A percentile compares a stretch with the other conserved stretches of the same genome.
Conservation (phyloP, 2,888 invertebrate genomes). For the Dione juno region DNA sequence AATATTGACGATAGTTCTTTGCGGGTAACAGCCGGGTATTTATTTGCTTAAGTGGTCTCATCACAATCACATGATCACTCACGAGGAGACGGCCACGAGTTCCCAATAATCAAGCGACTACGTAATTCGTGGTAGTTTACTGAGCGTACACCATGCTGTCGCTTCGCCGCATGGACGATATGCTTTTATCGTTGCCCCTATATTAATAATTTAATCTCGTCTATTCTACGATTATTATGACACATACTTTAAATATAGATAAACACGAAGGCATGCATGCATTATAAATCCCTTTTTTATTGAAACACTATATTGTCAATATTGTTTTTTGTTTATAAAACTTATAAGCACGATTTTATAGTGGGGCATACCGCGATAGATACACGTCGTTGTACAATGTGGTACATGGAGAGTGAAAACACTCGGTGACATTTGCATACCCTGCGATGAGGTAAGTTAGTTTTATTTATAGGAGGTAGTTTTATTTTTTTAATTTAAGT, state of each 20-base stretch:
- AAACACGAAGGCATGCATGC: not conserved
- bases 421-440: no score
- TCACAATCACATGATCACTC: slow-evolving; percentile 79
- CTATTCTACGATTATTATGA: slow-evolving; percentile 11
- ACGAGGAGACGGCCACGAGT: slow-evolving; percentile 74
- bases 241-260: not conserved
- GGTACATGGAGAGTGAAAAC: no score
- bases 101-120: slow-evolving; percentile 64
- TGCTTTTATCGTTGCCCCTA: slow-evolving; percentile 23
- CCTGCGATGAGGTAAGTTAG: no score
- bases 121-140: slow-evolving; percentile 46
- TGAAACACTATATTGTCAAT: no score
- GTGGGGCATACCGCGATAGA: no score
- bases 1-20: slow-evolving; percentile 63
- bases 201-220: slow-evolving; percentile 26
- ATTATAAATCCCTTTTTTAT: no score
- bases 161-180: slow-evolving; percentile 23
- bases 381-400: no score
- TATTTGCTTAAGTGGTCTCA: slow-evolving; percentile 82
- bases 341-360: no score
- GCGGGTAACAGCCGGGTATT: slow-evolving; percentile 64
- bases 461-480: not conserved
- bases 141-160: slow-evolving; percentile 26
- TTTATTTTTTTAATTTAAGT: not conserved
- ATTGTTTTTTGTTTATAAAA: no score